Evolutionary conservation across 2,113 vertebrate genomes (phyloP).

Genomic region (Synodontis membranacea): DNA sequence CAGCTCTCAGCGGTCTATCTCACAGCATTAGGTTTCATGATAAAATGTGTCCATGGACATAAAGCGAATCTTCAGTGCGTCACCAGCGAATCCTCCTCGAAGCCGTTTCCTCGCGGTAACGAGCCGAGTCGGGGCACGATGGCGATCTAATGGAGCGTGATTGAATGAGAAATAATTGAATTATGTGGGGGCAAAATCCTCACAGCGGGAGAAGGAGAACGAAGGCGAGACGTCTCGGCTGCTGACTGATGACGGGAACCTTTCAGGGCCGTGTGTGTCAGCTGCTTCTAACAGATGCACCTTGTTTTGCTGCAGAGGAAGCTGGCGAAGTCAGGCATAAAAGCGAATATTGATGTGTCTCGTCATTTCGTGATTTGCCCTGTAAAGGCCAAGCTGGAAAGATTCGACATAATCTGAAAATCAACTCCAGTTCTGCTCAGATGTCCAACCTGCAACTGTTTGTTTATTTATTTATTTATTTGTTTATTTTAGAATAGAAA

Average conservation of each 20-base stretch:
- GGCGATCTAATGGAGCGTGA: conserved; percentile 52
- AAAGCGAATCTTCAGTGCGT: conserved; percentile 37
- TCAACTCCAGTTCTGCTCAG: background rate
- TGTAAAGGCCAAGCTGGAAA: conserved; percentile 36
- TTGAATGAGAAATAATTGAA: conserved; percentile 58
- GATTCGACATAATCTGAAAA: background rate
- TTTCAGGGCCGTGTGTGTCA: conserved; percentile 40
- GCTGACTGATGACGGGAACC: conserved; percentile 47
- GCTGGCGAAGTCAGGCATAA: conserved; percentile 33
- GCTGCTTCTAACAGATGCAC: conserved; percentile 46
- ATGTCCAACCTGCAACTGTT: background rate
- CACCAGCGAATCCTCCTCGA: conserved; percentile 20
- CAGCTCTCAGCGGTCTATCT: background rate
- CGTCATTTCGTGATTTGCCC: conserved; percentile 36
- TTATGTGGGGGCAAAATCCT: conserved; percentile 52
- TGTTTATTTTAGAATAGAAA: background rate
- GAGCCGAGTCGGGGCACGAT: conserved; percentile 44
- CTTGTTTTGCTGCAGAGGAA: conserved; percentile 39
- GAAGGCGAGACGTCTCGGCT: conserved; percentile 36
- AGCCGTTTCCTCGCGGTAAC: conserved; percentile 46
- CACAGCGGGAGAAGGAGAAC: conserved; percentile 39
- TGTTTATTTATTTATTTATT: background rate
- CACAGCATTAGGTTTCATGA: conserved; percentile 27
- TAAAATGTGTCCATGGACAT: conserved; percentile 29
- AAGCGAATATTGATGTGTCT: conserved; percentile 30